A percentile compares a stretch with the other conserved stretches of the same genome.
Conservation (phyloP, 2,113 vertebrate genomes). For the Raphicerus campestris region DNA sequence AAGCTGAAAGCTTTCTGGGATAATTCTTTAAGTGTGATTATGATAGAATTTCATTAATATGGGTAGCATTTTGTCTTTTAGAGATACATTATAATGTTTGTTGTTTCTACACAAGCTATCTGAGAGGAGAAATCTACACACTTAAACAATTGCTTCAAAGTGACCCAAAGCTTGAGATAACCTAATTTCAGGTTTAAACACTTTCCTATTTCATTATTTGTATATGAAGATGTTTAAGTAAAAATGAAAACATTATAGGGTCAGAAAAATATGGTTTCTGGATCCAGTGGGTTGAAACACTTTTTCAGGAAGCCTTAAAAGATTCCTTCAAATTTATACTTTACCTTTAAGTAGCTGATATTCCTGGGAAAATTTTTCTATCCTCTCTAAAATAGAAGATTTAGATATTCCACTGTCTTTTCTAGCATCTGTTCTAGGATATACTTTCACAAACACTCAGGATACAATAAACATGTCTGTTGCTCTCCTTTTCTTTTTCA, state of each 20-base stretch:
- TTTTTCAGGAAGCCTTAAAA: background rate
- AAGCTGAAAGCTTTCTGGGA: background rate
- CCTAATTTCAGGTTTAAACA: background rate
- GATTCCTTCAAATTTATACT: background rate
- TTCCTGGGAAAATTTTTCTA: background rate
- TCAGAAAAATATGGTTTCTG: background rate
- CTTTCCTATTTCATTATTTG: background rate
- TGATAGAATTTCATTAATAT: background rate
- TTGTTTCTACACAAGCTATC: background rate
- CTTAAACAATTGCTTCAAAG: background rate
- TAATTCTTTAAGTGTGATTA: background rate
- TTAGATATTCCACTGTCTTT: background rate
- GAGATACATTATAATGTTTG: background rate
- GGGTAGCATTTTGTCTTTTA: background rate
- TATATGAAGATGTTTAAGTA: background rate
- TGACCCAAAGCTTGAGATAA: background rate
- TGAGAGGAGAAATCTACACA: background rate
- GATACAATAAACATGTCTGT: background rate
- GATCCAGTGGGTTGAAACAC: background rate
- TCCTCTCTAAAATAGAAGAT: background rate
- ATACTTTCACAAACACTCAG: background rate
- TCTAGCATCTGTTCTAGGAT: background rate
- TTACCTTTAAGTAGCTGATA: background rate
- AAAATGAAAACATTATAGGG: background rate
- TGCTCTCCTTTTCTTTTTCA: background rate